Base-by-base conservation (phyloP, 1,140 invertebrate genomes). In the Pectinophora gossypiella region DNA sequence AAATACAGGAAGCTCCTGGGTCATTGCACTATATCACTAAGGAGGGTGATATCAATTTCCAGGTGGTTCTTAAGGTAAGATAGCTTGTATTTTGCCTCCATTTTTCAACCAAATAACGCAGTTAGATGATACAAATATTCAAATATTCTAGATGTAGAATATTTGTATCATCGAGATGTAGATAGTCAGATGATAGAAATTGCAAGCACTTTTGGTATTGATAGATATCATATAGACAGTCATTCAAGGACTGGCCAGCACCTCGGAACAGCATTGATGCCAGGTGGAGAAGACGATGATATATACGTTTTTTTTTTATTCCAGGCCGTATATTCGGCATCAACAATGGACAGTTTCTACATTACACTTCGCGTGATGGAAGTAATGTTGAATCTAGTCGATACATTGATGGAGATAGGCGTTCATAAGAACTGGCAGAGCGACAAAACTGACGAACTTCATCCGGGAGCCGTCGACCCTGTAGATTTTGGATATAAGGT, bases 11-110 rank as follows among this genome's bases (percentile, higher is more conserved):
- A 88, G 96, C 96, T 1, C 91, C 96, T 0, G 98, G 98, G 0
- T 96, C 97, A 0, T 86, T 93, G 12, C 92, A 93, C 76, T 99
- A 99, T 66, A 98, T 99, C 20, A 98, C 97, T 20, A 94, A 94
- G 69, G 96, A 99, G 70, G 98, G 98, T 0, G 94, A 97, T 71
- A 93, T 99, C 36, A 95, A 98, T 83, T 92, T 96, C 57, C 92
- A 94, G 82, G 94, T 99, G 6, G 93, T 99, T 1, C 85, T 99
- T 12, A 96, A 96, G 90, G 94, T 95, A 88, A 48, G 3, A n/a
- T n/a, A n/a, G n/a, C n/a, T n/a, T n/a, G n/a, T n/a, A n/a, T n/a
- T n/a, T n/a, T n/a, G n/a, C n/a, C n/a, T n/a, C n/a, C n/a, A n/a
- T n/a, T n/a, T n/a, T n/a, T n/a, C n/a, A n/a, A n/a, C n/a, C n/a